These are phyloP conservation scores for Cygnus atratus DNA, from an alignment of 2,113 vertebrate genomes.

Conservation along the genomic window DNA sequence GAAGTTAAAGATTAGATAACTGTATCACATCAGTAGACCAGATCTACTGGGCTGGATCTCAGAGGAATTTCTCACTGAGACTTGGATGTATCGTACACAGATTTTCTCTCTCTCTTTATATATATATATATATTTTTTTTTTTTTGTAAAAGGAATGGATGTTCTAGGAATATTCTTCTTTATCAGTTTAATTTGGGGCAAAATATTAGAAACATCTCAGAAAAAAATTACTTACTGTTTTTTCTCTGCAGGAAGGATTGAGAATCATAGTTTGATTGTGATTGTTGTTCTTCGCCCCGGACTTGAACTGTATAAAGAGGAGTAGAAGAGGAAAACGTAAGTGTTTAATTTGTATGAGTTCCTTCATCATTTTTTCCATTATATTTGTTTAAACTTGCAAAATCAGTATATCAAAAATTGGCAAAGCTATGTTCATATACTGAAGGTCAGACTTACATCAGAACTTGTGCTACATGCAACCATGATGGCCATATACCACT, in stretches of 20 bases:
- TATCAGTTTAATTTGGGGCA: neutral
- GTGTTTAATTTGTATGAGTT: neutral
- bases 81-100: neutral
- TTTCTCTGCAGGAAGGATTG: neutral
- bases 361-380: neutral
- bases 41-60: neutral
- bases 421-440: neutral
- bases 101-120: neutral
- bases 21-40: neutral
- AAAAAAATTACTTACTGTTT: constrained; percentile 24
- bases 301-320: constrained; percentile 37
- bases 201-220: neutral
- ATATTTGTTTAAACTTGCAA: neutral
- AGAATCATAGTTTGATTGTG: neutral
- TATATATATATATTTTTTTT: too few relatives aligned
- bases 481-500: neutral
- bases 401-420: neutral
- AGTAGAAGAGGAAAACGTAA: neutral
- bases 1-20: constrained; percentile 50
- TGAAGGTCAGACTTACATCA: neutral
- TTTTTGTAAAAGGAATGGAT: neutral
- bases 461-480: neutral
- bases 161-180: neutral
- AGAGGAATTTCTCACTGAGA: neutral
- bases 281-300: neutral